Base-by-base conservation (phyloP, 2,113 vertebrate species). In the Platycercus adscitus region DNA sequence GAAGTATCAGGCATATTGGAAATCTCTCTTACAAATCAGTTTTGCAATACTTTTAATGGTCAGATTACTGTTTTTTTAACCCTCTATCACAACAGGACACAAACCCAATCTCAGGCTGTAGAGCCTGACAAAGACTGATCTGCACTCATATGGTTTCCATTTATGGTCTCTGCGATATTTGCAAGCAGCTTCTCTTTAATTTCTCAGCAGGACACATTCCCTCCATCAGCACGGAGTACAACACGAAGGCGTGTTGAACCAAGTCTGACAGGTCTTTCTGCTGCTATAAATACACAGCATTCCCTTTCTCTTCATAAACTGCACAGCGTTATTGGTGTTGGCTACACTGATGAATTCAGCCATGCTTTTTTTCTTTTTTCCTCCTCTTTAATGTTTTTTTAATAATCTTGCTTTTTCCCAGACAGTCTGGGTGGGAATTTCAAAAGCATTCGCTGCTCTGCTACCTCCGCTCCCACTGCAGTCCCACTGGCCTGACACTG, bases 371-470 rank as follows among this genome's bases (percentile, higher is more conserved):
- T 53, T 47, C 46, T 47, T 24, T 46, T 55, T 33, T 33, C 15
- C 58, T 61, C n/a, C n/a, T 41, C 9, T 31, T 41, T 18, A 41
- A 47, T 71, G 25, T 14, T 58, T 72, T 66, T n/a, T 64, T 16
- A 81, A 81, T 65, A 81, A 82, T 61, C 70, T 71, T 76, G 33
- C 17, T 80, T 87, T 91, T 95, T 93, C 82, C 90, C 90, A 94
- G 91, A 84, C 88, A 43, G 79, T 86, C 91, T 79, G 88, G 77
- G 92, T 95, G 83, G 90, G 88, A 95, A 92, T 96, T 96, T 96
- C 93, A 84, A 96, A 95, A 84, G 80, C 77, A 39, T 70, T 93
- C 2, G 1, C 44, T 86, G 72, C 80, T 81, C 43, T 81, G 69
- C 90, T 76, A 81, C 47, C 88, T 92, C 80, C 7, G 17, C 52